These are phyloP conservation scores for Danio tinwini DNA, from an alignment of 2,797 vertebrate species.

Conservation along the genomic window DNA sequence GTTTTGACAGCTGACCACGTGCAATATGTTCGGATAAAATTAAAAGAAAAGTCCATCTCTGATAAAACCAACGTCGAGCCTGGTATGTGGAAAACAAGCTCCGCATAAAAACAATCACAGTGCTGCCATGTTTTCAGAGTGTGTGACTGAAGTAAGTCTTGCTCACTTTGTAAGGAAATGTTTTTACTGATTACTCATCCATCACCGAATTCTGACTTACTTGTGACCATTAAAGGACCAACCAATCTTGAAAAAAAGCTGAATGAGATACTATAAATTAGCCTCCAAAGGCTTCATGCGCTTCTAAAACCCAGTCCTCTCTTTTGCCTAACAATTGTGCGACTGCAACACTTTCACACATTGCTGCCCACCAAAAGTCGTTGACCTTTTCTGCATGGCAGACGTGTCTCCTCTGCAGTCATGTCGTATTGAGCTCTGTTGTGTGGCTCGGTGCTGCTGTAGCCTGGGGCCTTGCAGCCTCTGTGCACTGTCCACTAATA, in stretches of 20 bases:
- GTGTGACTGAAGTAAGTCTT: slow-evolving; percentile 12
- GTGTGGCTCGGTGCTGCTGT: slow-evolving; percentile 71
- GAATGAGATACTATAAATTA: neutral
- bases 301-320: slow-evolving; percentile 10
- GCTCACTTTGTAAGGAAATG: slow-evolving; percentile 1
- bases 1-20: slow-evolving; percentile 78
- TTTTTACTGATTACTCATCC: slow-evolving; percentile 32
- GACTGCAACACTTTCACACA: slow-evolving; percentile 76
- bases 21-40: slow-evolving; percentile 71
- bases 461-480: slow-evolving; percentile 68
- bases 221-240: neutral
- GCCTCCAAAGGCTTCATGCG: neutral
- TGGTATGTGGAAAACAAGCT: slow-evolving; percentile 48
- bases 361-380: slow-evolving; percentile 75
- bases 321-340: slow-evolving; percentile 67
- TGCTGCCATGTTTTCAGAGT: slow-evolving; percentile 24
- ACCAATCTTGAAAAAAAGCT: neutral
- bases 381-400: slow-evolving; percentile 80
- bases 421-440: slow-evolving; percentile 79
- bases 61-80: slow-evolving; percentile 29
- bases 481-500: slow-evolving; percentile 75
- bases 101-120: slow-evolving; percentile 47
- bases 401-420: slow-evolving; percentile 77
- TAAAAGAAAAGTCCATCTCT: slow-evolving; percentile 66
- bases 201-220: slow-evolving; percentile 3